Evolutionary conservation across 1,140 invertebrate genomes (phyloP).

Genomic region (Zaprionus vittiger): DNA sequence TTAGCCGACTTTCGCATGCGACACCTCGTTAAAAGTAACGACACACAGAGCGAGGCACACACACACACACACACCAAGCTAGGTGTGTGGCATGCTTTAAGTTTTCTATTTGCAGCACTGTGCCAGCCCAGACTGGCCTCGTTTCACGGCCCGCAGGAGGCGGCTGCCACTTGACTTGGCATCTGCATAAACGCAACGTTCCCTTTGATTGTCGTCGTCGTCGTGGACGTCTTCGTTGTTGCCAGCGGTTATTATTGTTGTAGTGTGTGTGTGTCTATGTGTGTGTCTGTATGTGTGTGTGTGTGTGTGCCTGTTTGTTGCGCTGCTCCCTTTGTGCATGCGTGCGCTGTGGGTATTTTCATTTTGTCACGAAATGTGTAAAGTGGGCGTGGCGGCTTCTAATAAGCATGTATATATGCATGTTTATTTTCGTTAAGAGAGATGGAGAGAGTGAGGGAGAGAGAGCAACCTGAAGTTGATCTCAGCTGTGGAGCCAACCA

Average conservation of each 20-base stretch:
- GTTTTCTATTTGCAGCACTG: slow-evolving; percentile 61
- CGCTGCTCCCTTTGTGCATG: slow-evolving; percentile 3
- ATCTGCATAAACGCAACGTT: slow-evolving; percentile 75
- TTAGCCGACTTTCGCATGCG: slow-evolving; percentile 72
- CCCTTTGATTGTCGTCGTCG: slow-evolving; percentile 35
- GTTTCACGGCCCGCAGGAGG: slow-evolving; percentile 56
- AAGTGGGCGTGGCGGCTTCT: slow-evolving; percentile 2
- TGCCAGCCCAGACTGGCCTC: slow-evolving; percentile 55
- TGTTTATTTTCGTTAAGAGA: background rate
- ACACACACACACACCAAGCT: slow-evolving; percentile 24
- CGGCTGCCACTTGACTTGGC: slow-evolving; percentile 70
- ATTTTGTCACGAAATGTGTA: slow-evolving; percentile 14
- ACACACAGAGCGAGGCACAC: slow-evolving; percentile 56
- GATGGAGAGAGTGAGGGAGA: background rate
- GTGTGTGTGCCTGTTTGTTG: background rate
- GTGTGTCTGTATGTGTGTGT: background rate
- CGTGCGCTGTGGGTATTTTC: slow-evolving; percentile 2
- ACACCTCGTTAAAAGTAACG: slow-evolving; percentile 82
- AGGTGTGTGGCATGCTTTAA: slow-evolving; percentile 64
- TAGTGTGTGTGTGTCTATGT: background rate
- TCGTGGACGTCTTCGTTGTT: background rate
- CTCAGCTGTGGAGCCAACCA: background rate
- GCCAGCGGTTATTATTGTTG: slow-evolving; percentile 6
- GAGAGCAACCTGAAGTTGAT: background rate
- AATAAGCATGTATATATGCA: slow-evolving; percentile 15